These are phyloP conservation scores for Neomonachus schauinslandi DNA, from an alignment of 2,113 vertebrate species.

Conservation along the genomic window DNA sequence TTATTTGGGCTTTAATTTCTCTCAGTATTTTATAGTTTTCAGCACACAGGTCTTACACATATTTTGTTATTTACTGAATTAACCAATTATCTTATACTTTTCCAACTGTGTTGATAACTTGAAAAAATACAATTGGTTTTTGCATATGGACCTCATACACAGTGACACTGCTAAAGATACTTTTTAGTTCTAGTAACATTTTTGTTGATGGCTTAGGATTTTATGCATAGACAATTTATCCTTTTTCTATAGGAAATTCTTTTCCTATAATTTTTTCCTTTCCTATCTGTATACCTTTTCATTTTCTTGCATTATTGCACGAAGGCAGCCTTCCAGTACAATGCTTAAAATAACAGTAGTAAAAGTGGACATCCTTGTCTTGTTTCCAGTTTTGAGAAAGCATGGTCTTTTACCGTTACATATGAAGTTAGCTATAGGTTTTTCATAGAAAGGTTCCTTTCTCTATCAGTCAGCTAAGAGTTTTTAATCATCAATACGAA, in stretches of 20 bases:
- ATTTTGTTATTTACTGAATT: background rate
- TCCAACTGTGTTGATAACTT: background rate
- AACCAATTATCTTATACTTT: background rate
- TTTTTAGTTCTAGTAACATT: background rate
- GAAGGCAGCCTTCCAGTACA: background rate
- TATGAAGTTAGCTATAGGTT: background rate
- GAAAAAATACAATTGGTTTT: background rate
- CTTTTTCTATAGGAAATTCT: too few species aligned
- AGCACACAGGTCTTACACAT: background rate
- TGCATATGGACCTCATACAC: background rate
- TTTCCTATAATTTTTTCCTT: background rate
- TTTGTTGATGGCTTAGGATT: background rate
- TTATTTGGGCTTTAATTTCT: background rate
- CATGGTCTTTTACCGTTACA: background rate
- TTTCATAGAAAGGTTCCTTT: background rate
- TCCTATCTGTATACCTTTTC: background rate
- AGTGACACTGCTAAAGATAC: background rate
- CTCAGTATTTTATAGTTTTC: background rate
- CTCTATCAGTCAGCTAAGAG: background rate
- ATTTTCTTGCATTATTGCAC: background rate
- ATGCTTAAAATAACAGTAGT: background rate
- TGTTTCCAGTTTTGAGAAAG: background rate
- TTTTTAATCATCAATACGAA: background rate
- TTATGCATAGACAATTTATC: background rate
- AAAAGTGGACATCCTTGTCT: background rate